Evolutionary conservation across 2,797 vertebrate genomes (phyloP), one percentile per base, ranked within the genome.

Genomic region (Mus minutoides): DNA sequence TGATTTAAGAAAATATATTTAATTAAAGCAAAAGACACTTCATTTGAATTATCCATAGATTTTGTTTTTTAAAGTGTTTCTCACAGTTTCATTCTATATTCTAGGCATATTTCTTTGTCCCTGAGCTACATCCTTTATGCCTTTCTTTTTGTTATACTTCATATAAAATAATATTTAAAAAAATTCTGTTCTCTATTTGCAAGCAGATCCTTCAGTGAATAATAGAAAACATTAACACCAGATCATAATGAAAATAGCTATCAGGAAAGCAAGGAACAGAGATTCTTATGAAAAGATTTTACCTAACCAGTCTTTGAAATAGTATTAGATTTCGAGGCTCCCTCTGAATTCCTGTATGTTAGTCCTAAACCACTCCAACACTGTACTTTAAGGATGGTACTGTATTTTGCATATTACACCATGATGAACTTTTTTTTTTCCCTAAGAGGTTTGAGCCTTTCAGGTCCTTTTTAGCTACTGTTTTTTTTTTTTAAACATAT

Each of bases 211-310:
- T 92, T 94, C 21, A 86, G 19, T 62, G 43, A 82, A 7, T 82
- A 92, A 52, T 79, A 79, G 78, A 92, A 93, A 56, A 2, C 52
- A 77, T 90, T 82, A 90, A 76, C 10, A 88, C 14, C 43, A n/a
- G 75, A 31, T 46, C 58, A 40, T 73, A 90, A 95, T 95, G 7
- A 37, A 29, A 37, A 95, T 83, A 86, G 10, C 11, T 85, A 37
- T 75, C 88, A 86, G 69, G 31, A n/a, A 95, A 52, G 71, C 64
- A 92, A 46, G 43, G 67, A 78, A 34, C 46, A 88, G 14, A 29
- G 19, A 78, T 83, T 93, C 21, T 91, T 84, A 29, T 46, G 83
- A 96, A 94, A 88, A 58, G 31, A 79, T 91, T 90, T 83, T 76
- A 91, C 73, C 40, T 76, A 94, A 76, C 34, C 16, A 87, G 31